Conservation (phyloP, 2,888 invertebrate species). For the Lapara coniferarum region DNA sequence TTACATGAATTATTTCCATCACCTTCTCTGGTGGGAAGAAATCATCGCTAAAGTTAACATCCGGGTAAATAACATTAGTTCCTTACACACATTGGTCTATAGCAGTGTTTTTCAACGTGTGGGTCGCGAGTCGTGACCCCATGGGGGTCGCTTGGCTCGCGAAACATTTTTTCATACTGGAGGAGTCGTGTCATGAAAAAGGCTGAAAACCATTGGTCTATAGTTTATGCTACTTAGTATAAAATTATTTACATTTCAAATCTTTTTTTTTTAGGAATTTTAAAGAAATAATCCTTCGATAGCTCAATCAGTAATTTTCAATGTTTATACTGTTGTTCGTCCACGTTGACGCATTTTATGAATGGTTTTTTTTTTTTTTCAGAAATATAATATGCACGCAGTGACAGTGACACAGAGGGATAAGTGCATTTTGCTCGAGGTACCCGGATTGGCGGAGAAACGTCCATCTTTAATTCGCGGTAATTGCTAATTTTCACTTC, state of each 20-base stretch:
- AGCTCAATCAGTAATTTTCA: too few species aligned
- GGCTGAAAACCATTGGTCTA: too few species aligned
- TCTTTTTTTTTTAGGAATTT: too few species aligned
- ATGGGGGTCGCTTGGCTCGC: too few species aligned
- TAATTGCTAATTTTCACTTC: slow-evolving; percentile 31
- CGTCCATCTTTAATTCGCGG: slow-evolving; percentile 85
- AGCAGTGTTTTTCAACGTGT: too few species aligned
- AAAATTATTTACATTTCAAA: too few species aligned
- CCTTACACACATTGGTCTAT: too few species aligned
- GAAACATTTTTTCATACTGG: too few species aligned
- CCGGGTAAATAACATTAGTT: slow-evolving; percentile 46
- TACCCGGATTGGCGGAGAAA: slow-evolving; percentile 87
- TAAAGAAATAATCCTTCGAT: too few species aligned
- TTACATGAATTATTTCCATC: slow-evolving; percentile 81
- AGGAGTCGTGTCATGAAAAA: too few species aligned
- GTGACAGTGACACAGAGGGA: slow-evolving; percentile 50
- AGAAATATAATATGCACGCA: slow-evolving; percentile 67
- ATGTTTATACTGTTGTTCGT: neutral
- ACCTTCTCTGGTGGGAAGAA: slow-evolving; percentile 86
- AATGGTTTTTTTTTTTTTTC: slow-evolving; percentile 37
- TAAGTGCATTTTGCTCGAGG: slow-evolving; percentile 72
- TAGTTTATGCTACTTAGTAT: too few species aligned
- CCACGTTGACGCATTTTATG: neutral
- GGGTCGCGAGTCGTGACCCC: too few species aligned
- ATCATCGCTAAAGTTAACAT: slow-evolving; percentile 67